A percentile compares a stretch with the other conserved stretches of the same genome.
Evolutionary conservation across 2,113 vertebrate genomes (phyloP).

Genomic region (Pyrgilauda ruficollis): DNA sequence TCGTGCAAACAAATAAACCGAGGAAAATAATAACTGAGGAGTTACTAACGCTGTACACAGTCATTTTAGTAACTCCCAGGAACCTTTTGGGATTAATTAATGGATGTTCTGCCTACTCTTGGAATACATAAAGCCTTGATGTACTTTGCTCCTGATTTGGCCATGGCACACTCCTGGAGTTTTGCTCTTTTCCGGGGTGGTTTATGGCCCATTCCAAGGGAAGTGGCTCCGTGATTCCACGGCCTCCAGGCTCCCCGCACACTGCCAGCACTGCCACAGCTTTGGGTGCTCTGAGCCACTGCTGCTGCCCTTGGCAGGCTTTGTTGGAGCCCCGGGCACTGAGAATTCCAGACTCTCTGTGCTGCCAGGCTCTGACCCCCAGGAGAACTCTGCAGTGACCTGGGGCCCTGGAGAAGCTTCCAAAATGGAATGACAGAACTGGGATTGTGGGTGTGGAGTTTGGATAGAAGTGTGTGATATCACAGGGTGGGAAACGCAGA

Average conservation of each 20-base stretch:
- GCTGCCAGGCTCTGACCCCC: not conserved
- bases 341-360: not conserved
- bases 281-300: not conserved
- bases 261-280: rapidly evolving
- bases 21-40: not conserved
- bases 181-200: not conserved
- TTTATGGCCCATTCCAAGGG: not conserved
- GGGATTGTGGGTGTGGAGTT: not conserved
- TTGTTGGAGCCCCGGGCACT: not conserved
- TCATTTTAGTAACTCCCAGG: not conserved
- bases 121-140: not conserved
- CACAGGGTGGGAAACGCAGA: not conserved
- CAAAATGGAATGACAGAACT: not conserved
- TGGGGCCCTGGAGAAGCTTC: not conserved
- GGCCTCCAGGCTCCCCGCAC: not conserved
- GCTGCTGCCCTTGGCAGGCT: not conserved
- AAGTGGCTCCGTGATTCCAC: not conserved
- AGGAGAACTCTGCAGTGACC: not conserved
- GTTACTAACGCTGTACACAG: not conserved
- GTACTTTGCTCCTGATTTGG: not conserved
- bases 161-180: not conserved
- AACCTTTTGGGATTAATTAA: not conserved
- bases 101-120: not conserved
- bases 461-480: not conserved
- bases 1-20: not conserved